Base-by-base conservation (phyloP, 2,113 vertebrate species). In the Piaya cayana region DNA sequence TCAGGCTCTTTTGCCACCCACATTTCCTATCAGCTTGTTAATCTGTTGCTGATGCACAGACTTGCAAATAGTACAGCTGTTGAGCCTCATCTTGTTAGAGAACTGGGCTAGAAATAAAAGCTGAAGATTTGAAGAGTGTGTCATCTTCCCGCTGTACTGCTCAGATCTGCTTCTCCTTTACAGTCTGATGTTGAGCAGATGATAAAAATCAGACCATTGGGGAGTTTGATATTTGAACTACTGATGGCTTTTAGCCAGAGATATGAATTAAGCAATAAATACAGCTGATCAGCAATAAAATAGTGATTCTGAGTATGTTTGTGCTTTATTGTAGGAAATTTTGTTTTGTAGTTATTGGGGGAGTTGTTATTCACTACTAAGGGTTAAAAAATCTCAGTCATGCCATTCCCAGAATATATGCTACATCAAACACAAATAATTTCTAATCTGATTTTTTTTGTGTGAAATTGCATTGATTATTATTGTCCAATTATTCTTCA, bases 21-120 rank as follows among this genome's bases (percentile, higher is more conserved):
- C 4, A 0, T 65, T 74, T 82, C 83, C 55, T 56, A 10, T 37
- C 65, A 50, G 25, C 4, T 88, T 65, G 39, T 60, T 92, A 47
- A 77, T 78, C 68, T 55, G 9, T 11, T 69, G 58, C 23, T 88
- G 72, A 88, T 93, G 43, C 59, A 55, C 21, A 58, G 64, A 32
- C 72, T 70, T 81, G 50, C 69, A 82, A 88, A 83, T 27, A 32
- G 69, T 60, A 39, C 80, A 91, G 83, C 82, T 89, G 64, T 60
- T 92, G 69, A 94, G 69, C 43, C 64, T 88, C 60, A 27, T 83
- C 76, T 81, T 88, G 56, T 88, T 70, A 83, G 79, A 58, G 74
- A 94, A 49, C 30, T 5, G 34, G 37, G 59, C 71, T 62, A 62
- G 90, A 92, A 92, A 84, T 65, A 63, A 94, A 92, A 88, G 47